Conservation (phyloP, 2,797 vertebrate species). For the Chanos chanos region DNA sequence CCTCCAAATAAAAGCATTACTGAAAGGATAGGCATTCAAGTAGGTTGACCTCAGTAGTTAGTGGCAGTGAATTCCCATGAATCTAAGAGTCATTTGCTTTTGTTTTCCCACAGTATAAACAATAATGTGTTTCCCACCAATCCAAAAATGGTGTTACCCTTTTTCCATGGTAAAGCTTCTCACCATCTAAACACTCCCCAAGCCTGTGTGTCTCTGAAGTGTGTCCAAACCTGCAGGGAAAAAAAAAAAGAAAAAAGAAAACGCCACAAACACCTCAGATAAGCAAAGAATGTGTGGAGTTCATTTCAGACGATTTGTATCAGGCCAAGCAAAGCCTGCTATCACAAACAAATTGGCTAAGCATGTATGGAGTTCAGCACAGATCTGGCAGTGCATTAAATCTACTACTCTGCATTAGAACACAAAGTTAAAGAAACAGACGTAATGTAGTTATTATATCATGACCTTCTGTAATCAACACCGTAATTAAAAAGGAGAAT, state of each 20-base stretch:
- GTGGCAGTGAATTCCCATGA: conserved; percentile 38
- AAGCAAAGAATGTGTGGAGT: background rate
- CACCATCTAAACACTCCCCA: conserved; percentile 11
- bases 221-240: conserved; percentile 22
- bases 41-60: conserved; percentile 39
- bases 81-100: conserved; percentile 34
- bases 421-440: too few species aligned
- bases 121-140: conserved; percentile 36
- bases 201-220: conserved; percentile 21
- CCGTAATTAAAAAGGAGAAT: too few species aligned
- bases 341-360: conserved; percentile 10
- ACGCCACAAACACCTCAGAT: conserved; percentile 3
- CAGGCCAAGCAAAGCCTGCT: background rate
- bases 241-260: too few species aligned
- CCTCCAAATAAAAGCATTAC: conserved; percentile 23
- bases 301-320: conserved; percentile 26
- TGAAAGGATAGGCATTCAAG: conserved; percentile 25
- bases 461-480: too few species aligned
- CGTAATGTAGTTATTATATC: too few species aligned
- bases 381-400: too few species aligned
- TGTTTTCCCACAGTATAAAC: conserved; percentile 40
- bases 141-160: conserved; percentile 1
- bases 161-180: background rate
- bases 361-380: background rate
- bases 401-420: too few species aligned